Conservation (phyloP, 2,888 invertebrate genomes). For the Leptogaster cylindrica region DNA sequence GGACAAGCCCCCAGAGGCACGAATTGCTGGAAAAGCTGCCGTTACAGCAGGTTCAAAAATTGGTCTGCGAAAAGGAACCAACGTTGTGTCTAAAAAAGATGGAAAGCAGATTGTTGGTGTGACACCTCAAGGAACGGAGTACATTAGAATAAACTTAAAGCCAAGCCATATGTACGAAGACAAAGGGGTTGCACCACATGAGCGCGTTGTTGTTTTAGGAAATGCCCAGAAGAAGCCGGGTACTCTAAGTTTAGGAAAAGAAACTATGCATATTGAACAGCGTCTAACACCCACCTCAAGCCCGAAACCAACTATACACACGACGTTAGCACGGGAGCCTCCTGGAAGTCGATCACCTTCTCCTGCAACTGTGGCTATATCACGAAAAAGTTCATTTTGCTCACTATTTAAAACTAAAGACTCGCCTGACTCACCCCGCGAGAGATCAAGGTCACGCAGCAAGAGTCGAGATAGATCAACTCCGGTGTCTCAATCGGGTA, state of each 20-base stretch:
- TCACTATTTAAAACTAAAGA: slow-evolving; percentile 78
- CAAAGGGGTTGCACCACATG: slow-evolving; percentile 63
- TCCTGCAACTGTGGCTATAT: slow-evolving; percentile 69
- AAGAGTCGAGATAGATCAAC: slow-evolving; percentile 65
- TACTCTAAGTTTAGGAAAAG: slow-evolving; percentile 65
- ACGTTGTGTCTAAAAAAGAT: slow-evolving; percentile 4
- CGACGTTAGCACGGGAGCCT: slow-evolving; percentile 51
- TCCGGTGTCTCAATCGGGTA: slow-evolving; percentile 63
- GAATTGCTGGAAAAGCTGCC: slow-evolving; percentile 3
- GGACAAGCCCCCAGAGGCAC: neutral
- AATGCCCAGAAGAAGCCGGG: slow-evolving; percentile 65
- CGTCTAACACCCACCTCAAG: slow-evolving; percentile 64
- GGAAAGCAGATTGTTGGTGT: slow-evolving; percentile 56
- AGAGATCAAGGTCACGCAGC: slow-evolving; percentile 67
- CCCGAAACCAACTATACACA: slow-evolving; percentile 62
- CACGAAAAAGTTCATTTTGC: slow-evolving; percentile 81
- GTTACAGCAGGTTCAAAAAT: slow-evolving; percentile 21
- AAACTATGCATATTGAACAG: slow-evolving; percentile 58
- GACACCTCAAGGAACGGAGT: slow-evolving; percentile 63
- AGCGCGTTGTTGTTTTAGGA: slow-evolving; percentile 56
- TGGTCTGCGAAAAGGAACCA: slow-evolving; percentile 25
- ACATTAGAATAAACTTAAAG: slow-evolving; percentile 73
- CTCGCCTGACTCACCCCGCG: slow-evolving; percentile 60
- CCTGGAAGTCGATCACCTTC: slow-evolving; percentile 69
- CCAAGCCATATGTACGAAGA: slow-evolving; percentile 76